phyloP scores from a whole-genome alignment of 2,888 invertebrate genomes.

The Belgica antarctica region DNA sequence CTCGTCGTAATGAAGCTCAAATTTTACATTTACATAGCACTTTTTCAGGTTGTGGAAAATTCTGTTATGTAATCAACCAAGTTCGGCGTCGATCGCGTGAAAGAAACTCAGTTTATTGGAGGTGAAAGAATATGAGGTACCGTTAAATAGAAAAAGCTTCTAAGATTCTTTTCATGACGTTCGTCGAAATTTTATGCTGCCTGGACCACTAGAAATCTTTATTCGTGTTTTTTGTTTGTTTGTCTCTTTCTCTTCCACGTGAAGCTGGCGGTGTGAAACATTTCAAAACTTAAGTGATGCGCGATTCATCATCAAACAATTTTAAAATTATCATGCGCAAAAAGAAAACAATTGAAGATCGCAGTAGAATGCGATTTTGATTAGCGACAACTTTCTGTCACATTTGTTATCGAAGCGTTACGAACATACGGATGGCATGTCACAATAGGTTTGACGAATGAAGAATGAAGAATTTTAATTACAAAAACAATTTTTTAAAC shows the following conservation, averaged over 20 bases:
- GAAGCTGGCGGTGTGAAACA: not conserved
- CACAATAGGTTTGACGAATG: too few relatives aligned
- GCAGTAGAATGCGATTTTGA: not conserved
- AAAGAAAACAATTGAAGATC: conserved; percentile 1
- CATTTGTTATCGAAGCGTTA: conserved; percentile 16
- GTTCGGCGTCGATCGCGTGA: not conserved
- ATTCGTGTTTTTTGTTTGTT: not conserved
- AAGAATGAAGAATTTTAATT: too few relatives aligned
- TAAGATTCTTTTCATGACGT: not conserved
- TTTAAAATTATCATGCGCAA: conserved; percentile 19
- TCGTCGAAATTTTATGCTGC: not conserved
- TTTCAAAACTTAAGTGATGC: not conserved
- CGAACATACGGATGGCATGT: too few relatives aligned
- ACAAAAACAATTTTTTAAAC: too few relatives aligned
- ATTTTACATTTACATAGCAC: too few relatives aligned
- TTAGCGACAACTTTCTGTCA: conserved; percentile 27
- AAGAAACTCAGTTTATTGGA: not conserved
- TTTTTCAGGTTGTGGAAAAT: too few relatives aligned
- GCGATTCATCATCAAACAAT: conserved; percentile 19
- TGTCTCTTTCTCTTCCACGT: not conserved
- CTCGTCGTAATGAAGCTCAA: not conserved
- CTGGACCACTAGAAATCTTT: conserved; percentile 19
- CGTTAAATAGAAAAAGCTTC: conserved; percentile 14
- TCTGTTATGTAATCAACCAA: conserved; percentile 32
- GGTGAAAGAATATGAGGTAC: not conserved